Percentiles rank a stretch among this genome's conserved stretches.
phyloP scores from a whole-genome alignment of 2,888 invertebrate species.

The Sarcophaga subvicina region DNA sequence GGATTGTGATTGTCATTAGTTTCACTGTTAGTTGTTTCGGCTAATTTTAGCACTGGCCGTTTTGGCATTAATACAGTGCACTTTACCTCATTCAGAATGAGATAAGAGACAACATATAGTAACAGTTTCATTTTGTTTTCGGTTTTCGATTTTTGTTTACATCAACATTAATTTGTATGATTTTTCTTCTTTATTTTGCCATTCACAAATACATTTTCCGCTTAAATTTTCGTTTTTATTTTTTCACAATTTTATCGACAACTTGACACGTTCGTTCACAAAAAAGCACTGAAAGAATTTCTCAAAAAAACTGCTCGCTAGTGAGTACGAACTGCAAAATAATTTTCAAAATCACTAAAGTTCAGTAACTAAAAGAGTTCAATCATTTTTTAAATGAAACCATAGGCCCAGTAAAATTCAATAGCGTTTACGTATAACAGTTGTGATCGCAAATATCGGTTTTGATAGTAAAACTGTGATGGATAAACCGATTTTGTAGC shows the following conservation, averaged over 20 bases:
- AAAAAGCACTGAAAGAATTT: constrained; percentile 53
- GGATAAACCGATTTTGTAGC: too few relatives aligned
- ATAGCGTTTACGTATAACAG: too few relatives aligned
- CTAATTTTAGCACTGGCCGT: constrained; percentile 1
- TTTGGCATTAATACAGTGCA: background rate
- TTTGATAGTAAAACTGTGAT: too few relatives aligned
- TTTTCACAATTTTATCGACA: constrained; percentile 35
- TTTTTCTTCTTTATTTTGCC: constrained; percentile 1
- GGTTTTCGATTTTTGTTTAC: background rate
- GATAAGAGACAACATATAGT: constrained; percentile 1
- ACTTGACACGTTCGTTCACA: constrained; percentile 51
- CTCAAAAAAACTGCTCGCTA: constrained; percentile 24
- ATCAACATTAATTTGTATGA: background rate
- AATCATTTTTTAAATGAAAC: background rate
- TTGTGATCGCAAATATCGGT: too few relatives aligned
- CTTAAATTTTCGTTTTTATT: constrained; percentile 7
- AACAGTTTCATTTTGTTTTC: constrained; percentile 33
- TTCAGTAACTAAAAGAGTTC: constrained; percentile 15
- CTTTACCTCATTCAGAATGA: constrained; percentile 15
- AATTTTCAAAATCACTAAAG: constrained; percentile 1
- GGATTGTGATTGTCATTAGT: background rate
- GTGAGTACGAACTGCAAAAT: background rate
- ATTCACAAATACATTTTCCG: constrained; percentile 14
- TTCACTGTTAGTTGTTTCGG: background rate
- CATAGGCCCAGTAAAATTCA: too few relatives aligned